phyloP scores from a whole-genome alignment of 2,113 vertebrate species.

The Oryzias javanicus region DNA sequence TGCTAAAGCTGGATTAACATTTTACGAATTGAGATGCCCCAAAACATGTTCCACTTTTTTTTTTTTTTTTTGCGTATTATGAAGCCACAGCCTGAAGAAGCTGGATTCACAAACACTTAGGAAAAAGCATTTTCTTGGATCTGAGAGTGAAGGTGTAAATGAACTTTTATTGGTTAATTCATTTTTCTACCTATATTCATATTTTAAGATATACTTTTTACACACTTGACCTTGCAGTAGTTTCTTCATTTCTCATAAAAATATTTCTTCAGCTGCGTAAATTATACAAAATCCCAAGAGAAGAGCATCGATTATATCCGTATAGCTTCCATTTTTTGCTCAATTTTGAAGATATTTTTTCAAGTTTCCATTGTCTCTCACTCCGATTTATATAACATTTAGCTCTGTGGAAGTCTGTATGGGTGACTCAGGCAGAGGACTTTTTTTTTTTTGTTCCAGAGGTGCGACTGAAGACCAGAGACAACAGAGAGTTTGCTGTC shows the following conservation, averaged over 20 bases:
- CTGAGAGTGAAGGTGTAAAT: conserved; percentile 45
- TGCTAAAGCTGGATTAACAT: conserved; percentile 76
- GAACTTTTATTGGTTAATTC: not conserved
- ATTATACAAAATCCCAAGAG: too few species aligned
- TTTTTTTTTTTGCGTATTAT: conserved; percentile 60
- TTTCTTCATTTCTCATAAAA: too few species aligned
- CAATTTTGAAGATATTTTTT: not conserved
- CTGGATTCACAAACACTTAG: conserved; percentile 64
- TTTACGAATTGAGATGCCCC: conserved; percentile 70
- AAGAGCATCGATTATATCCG: too few species aligned
- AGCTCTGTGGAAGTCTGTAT: too few species aligned
- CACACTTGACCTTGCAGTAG: too few species aligned
- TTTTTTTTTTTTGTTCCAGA: not conserved
- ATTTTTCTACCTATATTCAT: not conserved
- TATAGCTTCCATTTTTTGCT: too few species aligned
- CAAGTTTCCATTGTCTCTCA: not conserved
- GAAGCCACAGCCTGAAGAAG: conserved; percentile 59
- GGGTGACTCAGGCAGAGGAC: not conserved
- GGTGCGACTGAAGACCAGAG: not conserved
- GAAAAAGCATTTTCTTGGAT: conserved; percentile 66
- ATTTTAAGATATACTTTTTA: not conserved
- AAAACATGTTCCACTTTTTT: conserved; percentile 70
- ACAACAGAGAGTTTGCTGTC: not conserved
- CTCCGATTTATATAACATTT: not conserved
- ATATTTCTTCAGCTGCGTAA: too few species aligned